A percentile compares a stretch with the other conserved stretches of the same genome.
Conservation (phyloP, 1,140 invertebrate genomes). For the Uloborus diversus region DNA sequence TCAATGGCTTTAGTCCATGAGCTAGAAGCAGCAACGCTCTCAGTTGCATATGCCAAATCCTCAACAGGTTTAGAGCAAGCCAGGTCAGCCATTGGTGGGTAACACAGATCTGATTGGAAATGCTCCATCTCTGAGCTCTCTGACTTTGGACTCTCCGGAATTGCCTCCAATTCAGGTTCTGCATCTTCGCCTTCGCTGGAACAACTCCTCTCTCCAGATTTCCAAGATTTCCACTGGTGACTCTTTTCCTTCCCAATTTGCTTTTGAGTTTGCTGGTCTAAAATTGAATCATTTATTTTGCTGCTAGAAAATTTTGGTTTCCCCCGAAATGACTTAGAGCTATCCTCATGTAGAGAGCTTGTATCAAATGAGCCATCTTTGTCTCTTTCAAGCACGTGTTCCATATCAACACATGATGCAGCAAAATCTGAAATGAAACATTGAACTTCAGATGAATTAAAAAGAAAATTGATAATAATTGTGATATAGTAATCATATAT, state of each 20-base stretch:
- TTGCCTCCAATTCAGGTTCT: conserved; percentile 85
- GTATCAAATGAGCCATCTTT: conserved; percentile 32
- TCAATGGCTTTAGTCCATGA: conserved; percentile 13
- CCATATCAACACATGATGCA: conserved; percentile 66
- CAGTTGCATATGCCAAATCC: not conserved
- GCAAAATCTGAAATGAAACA: conserved; percentile 63
- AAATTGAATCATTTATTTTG: not conserved
- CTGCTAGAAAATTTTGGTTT: conserved; percentile 3
- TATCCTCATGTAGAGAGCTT: conserved; percentile 31
- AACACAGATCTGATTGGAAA: conserved; percentile 59
- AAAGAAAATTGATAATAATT: too few species aligned
- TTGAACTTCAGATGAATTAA: not conserved
- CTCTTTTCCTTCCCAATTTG: conserved; percentile 2
- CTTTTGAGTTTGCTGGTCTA: conserved; percentile 19
- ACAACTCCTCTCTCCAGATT: conserved; percentile 45
- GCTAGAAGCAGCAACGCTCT: conserved; percentile 17
- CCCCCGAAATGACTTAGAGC: not conserved
- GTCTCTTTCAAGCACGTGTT: conserved; percentile 66
- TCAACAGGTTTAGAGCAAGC: conserved; percentile 39
- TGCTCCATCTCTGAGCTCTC: conserved; percentile 78
- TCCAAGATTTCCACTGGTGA: conserved; percentile 61
- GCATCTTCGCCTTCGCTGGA: conserved; percentile 78
- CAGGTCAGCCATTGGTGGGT: conserved; percentile 15
- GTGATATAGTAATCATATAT: too few species aligned
- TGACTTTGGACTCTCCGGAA: conserved; percentile 86